Evolutionary conservation across 1,140 invertebrate genomes (phyloP), one percentile per base, ranked within the genome.

Genomic region (Drosophila funebris): DNA sequence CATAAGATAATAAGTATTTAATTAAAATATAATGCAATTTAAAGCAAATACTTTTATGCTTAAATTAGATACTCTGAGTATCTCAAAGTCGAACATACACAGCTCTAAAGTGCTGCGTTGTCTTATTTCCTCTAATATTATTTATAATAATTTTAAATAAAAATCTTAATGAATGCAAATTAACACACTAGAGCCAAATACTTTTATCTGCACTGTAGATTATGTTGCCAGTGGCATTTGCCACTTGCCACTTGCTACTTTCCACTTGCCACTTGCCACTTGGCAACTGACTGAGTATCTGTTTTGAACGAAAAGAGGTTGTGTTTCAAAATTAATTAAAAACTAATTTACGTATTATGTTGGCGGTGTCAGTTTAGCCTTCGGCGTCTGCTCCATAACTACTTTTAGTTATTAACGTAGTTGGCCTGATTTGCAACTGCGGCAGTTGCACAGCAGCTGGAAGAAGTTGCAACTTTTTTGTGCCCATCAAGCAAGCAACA

Each of bases 311-410:
- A 67, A 58, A 39, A 68, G 14, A 68, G 14, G 9, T 39, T 56
- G 11, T 63, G 37, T 46, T 62, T 48, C 37, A 36, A 50, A 61
- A 73, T 73, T 61, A 69, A 73, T 73, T 73, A 61, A 61, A 69
- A 73, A 73, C 70, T 69, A 73, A 69, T 73, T 73, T 73, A 44
- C 31, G 22, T 48, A 68, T 60, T 46, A 67, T 73, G 54, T 46
- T 53, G 37, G 13, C 56, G 53, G 62, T 48, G 53, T 60, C 48
- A 61, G 70, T 18, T 46, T 43, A n/a, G 54, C 46, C 70, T 46
- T 60, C 31, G 46, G 39, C 18, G 16, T 36, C 36, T 22, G 3
- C 33, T 6, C 43, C 13, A 50, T 20, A 54, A 63, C 27, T 37
- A 44, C 58, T 53, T 52, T 57, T 33, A 71, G 31, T 68, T 54